Evolutionary conservation across 2,113 vertebrate genomes (phyloP).

Genomic region (Lutjanus erythropterus): DNA sequence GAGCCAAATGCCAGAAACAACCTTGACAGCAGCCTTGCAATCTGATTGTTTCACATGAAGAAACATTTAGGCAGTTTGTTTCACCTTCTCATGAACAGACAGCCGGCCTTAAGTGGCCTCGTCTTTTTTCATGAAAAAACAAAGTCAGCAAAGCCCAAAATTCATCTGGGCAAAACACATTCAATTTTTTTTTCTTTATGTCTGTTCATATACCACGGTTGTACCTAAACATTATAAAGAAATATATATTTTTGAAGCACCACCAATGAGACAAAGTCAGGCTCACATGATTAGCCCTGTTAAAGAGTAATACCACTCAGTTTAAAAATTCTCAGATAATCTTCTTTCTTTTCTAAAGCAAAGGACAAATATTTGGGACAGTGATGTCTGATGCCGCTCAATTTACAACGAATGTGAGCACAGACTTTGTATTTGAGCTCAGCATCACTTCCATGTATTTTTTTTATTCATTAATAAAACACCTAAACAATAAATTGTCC

Average conservation of each 20-base stretch:
- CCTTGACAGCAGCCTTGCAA: constrained; percentile 97
- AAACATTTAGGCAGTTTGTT: constrained; percentile 99
- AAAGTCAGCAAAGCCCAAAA: constrained; percentile 91
- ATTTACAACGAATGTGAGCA: not conserved
- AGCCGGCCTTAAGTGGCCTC: constrained; percentile 88
- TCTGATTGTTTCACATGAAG: constrained; percentile 97
- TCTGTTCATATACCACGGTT: constrained; percentile 78
- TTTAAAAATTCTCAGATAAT: constrained; percentile 26
- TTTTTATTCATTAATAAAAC: constrained; percentile 31
- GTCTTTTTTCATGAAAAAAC: constrained; percentile 97
- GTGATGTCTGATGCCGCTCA: not conserved
- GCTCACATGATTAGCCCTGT: constrained; percentile 56
- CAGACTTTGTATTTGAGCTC: constrained; percentile 1
- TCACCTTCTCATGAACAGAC: constrained; percentile 99
- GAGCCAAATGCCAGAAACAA: constrained; percentile 98
- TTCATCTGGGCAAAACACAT: constrained; percentile 87
- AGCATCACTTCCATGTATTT: not conserved
- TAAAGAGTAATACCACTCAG: constrained; percentile 73
- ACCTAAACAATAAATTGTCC: not conserved
- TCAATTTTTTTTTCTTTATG: constrained; percentile 81
- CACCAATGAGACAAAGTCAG: constrained; percentile 86
- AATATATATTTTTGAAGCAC: constrained; percentile 86
- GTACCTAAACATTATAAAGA: constrained; percentile 89
- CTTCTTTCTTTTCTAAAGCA: constrained; percentile 9
- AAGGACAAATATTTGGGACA: constrained; percentile 5